Evolutionary conservation across 2,888 invertebrate genomes (phyloP).

Genomic region (Tipula unca): DNA sequence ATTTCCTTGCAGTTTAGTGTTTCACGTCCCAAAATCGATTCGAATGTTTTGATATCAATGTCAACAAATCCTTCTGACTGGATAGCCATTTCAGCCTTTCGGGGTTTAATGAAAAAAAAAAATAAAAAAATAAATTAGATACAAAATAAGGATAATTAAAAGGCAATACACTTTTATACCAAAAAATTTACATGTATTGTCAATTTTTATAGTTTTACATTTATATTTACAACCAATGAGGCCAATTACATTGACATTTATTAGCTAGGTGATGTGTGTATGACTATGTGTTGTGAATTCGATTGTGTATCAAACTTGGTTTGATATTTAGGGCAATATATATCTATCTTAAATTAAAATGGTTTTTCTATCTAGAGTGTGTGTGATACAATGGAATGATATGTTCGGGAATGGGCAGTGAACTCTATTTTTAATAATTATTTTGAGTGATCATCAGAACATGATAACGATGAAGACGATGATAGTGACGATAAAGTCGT

Average conservation of each 20-base stretch:
- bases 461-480: conserved; percentile 14
- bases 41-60: conserved; percentile 87
- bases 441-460: not conserved
- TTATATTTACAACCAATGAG: not conserved
- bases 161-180: conserved; percentile 45
- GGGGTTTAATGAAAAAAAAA: conserved; percentile 29
- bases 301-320: not conserved
- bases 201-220: conserved; percentile 9
- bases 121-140: conserved; percentile 29
- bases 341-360: not conserved
- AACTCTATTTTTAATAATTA: not conserved
- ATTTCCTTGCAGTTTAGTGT: conserved; percentile 93
- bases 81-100: conserved; percentile 85
- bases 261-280: not conserved
- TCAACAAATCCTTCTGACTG: conserved; percentile 93
- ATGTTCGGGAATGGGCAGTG: not conserved
- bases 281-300: not conserved
- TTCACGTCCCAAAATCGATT: conserved; percentile 84
- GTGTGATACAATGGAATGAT: not conserved
- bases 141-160: conserved; percentile 39
- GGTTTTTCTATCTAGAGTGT: not conserved
- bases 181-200: conserved; percentile 16
- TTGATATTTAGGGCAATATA: not conserved
- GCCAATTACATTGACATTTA: not conserved
- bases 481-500: not conserved